Base-by-base conservation (phyloP, 2,113 vertebrate genomes). In the Scophthalmus maximus region DNA sequence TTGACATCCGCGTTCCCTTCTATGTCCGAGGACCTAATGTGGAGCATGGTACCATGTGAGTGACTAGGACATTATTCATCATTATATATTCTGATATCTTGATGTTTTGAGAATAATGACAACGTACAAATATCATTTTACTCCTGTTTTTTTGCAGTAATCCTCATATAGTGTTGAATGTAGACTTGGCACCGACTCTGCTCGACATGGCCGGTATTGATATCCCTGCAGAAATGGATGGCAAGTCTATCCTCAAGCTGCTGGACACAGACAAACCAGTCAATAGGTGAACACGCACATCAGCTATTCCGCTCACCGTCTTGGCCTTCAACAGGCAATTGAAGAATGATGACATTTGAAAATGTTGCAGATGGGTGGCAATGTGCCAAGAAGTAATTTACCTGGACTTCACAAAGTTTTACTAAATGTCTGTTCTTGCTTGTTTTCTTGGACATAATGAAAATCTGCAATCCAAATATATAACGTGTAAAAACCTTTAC, bases 1-100 rank as follows among this genome's bases (percentile, higher is more conserved):
- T 99, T 44, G 97, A 99, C 81, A 97, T 98, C 89, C 92, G 97
- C 50, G 96, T 99, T 75, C 97, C 97, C 2, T 99, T 99, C 91
- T 99, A 96, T 5, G 77, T 99, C 47, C 92, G 97, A 68, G 97
- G 97, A 55, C 97, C 97, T 55, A 96, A 96, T 53, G 96, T 99
- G 93, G 96, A 98, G 46, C 95, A 95, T 6, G 96, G 96, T 6
- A 94, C 95, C 11, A 89, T 94, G 97, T 99, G 88, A 96, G 97
- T 92, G 27, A 58, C 29, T 34, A n/a, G n/a, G n/a, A n/a, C n/a
- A n/a, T n/a, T n/a, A n/a, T n/a, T n/a, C n/a, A n/a, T n/a, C n/a
- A n/a, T n/a, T n/a, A n/a, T n/a, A n/a, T n/a, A 47, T 53, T 25
- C n/a, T 23, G 38, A 59, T 63, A 27, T 47, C 11, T 22, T 15